phyloP scores from a whole-genome alignment of 2,113 vertebrate species.

The Cyanoderma ruficeps region DNA sequence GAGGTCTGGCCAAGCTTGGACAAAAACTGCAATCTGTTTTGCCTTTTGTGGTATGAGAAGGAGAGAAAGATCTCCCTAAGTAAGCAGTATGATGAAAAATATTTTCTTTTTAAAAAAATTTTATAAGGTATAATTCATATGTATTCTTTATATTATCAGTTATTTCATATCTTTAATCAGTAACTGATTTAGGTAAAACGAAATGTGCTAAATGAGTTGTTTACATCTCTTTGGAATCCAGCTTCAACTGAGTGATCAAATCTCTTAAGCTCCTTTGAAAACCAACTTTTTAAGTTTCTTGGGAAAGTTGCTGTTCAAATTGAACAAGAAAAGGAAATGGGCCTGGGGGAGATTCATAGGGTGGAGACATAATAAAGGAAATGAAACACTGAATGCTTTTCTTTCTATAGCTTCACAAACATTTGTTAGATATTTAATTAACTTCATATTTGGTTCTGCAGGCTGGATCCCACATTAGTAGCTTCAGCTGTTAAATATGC shows the following conservation, averaged over 20 bases:
- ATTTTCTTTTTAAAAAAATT: not conserved
- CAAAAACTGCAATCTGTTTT: not conserved
- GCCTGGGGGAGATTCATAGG: constrained; percentile 39
- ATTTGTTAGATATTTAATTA: constrained; percentile 59
- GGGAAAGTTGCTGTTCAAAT: constrained; percentile 20
- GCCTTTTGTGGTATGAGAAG: not conserved
- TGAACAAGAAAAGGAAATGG: constrained; percentile 59
- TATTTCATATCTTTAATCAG: not conserved
- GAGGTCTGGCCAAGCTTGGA: not conserved
- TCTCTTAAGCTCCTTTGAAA: not conserved
- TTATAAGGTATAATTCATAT: not conserved
- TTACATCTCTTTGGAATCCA: not conserved
- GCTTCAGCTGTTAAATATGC: constrained; percentile 43
- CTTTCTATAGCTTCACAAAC: constrained; percentile 49
- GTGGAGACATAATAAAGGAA: constrained; percentile 48
- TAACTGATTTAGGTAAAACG: not conserved
- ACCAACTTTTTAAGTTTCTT: not conserved
- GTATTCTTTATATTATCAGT: not conserved
- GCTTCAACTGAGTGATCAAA: accelerated
- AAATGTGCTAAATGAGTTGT: not conserved
- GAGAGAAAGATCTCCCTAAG: not conserved
- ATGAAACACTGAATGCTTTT: constrained; percentile 54
- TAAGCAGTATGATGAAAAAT: not conserved
- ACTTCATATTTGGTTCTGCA: constrained; percentile 33
- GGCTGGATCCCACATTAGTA: constrained; percentile 34